Evolutionary conservation across 30 jellyfish, hydroid and myxozoan species (phyloP), one percentile per base, ranked within the genome.

Genomic region (Aurelia aurita complex sp. Pacific): DNA sequence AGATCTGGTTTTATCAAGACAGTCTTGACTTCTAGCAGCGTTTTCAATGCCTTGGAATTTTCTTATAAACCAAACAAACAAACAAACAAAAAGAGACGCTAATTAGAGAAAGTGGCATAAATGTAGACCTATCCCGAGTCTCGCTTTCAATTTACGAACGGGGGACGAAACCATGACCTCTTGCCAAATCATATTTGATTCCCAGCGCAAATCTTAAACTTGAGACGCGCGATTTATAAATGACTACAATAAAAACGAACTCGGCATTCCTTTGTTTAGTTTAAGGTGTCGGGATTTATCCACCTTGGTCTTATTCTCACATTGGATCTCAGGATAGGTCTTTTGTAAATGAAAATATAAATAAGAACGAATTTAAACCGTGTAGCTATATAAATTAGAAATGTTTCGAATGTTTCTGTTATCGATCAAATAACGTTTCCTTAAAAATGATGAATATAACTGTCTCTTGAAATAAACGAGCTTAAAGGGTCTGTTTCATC

Each of bases 121-220:
- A 16, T 12, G 18, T 65, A 65, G 34, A 65, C 33, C 75, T 65
- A 65, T 65, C 75, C 42, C 75, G 33, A n/a, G 75, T 65, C 75
- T 65, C 75, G 75, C 42, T 65, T 65, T 32, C 75, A 65, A 65
- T 32, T 65, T 65, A 32, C 34, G 40, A 32, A 65, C 34, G 40
- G 75, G 42, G 75, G 75, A 65, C 75, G 18, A 65, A 65, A 65
- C 75, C 75, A 32, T 65, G 75, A 65, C 75, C 40, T 65, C 75
- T 65, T 65, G 75, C 75, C 75, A 65, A 65, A n/a, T 65, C 75
- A 65, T 65, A 65, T 65, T 65, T n/a, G 75, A 65, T 65, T 65
- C 33, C 29, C 75, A 65, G 75, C 75, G 75, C 75, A 65, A 14
- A 65, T 65, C 29, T 65, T 65, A 10, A 12, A 10, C 16, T 18